These are phyloP conservation scores for Pachypsylla venusta DNA, from an alignment of 1,140 invertebrate genomes.

Conservation along the genomic window DNA sequence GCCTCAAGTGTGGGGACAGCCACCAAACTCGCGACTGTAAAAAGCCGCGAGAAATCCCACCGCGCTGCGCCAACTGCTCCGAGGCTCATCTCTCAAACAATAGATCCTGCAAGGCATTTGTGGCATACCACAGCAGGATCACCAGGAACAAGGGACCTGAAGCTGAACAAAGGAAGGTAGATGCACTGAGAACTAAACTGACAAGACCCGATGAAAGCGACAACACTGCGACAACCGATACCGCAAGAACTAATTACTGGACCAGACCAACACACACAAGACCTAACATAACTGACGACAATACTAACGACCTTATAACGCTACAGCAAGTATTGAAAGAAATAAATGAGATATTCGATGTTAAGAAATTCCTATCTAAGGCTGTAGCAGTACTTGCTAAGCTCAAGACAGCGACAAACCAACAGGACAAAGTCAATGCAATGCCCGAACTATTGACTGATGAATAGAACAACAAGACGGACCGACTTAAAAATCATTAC, in stretches of 20 bases:
- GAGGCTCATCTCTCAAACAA: conserved; percentile 1
- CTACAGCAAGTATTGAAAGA: neutral
- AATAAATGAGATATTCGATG: neutral
- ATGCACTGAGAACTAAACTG: neutral
- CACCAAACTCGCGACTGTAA: neutral
- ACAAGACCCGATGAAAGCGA: neutral
- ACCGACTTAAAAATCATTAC: neutral
- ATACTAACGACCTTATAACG: neutral
- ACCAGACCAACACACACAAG: neutral
- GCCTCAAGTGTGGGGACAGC: conserved; percentile 9
- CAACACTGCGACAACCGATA: neutral
- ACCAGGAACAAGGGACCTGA: too few relatives aligned
- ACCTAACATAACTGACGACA: neutral
- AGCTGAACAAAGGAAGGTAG: too few relatives aligned
- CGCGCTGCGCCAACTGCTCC: neutral
- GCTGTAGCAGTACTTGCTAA: neutral
- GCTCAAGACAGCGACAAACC: neutral
- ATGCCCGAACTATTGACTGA: neutral
- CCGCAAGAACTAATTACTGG: neutral
- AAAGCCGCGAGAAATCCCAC: neutral
- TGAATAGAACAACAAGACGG: neutral
- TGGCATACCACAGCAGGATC: neutral
- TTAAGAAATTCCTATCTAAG: neutral
- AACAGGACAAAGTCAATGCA: neutral
- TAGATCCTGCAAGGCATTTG: neutral